phyloP scores from a whole-genome alignment of 2,888 invertebrate genomes.

The Glyphotaelius pellucidus region DNA sequence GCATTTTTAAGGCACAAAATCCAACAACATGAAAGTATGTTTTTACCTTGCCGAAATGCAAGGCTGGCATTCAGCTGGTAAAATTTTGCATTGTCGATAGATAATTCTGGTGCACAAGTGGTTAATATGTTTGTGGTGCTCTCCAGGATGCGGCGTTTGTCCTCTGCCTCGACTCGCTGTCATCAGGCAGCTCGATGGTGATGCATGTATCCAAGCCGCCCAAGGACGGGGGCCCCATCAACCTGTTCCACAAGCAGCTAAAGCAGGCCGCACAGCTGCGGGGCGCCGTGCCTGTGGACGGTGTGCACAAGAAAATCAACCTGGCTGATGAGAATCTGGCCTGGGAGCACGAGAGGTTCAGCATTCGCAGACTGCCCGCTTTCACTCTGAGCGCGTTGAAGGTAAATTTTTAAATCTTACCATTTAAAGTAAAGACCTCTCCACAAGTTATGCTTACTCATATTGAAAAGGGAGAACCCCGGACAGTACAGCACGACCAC shows the following conservation, averaged over 20 bases:
- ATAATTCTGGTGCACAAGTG: too few species aligned
- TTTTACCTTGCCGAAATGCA: too few species aligned
- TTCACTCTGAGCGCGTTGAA: constrained; percentile 91
- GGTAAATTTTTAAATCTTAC: constrained; percentile 67
- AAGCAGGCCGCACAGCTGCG: constrained; percentile 75
- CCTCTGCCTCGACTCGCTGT: constrained; percentile 91
- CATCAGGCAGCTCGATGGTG: constrained; percentile 81
- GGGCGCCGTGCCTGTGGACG: constrained; percentile 76
- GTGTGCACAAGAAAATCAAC: constrained; percentile 97
- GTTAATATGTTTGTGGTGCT: neutral
- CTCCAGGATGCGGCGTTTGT: constrained; percentile 91
- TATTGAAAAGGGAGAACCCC: neutral
- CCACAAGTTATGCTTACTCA: neutral
- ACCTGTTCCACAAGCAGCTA: constrained; percentile 81
- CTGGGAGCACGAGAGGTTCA: constrained; percentile 98
- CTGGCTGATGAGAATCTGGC: constrained; percentile 93
- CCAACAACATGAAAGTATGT: too few species aligned
- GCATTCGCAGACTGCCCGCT: constrained; percentile 93
- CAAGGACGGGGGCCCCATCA: constrained; percentile 87
- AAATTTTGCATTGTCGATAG: too few species aligned
- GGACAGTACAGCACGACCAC: too few species aligned
- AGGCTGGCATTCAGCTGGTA: too few species aligned
- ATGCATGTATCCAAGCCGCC: constrained; percentile 99
- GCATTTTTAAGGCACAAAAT: too few species aligned
- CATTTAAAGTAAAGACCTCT: neutral